Evolutionary conservation across 2,113 vertebrate species (phyloP).

Genomic region (Eira barbara): DNA sequence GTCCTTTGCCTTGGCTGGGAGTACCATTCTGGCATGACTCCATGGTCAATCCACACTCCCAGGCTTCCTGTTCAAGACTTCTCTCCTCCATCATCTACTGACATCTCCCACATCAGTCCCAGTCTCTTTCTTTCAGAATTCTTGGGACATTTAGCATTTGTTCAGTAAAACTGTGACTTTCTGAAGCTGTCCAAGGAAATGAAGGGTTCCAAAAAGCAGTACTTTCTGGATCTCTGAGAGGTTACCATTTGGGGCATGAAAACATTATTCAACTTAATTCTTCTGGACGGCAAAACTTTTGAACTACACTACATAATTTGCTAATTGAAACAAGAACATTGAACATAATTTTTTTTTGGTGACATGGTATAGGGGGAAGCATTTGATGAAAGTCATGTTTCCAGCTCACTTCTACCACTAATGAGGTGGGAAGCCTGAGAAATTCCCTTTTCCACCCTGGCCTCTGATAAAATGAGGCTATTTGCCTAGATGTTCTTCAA

Average conservation of each 20-base stretch:
- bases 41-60: rapidly evolving
- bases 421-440: neutral
- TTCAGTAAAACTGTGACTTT: neutral
- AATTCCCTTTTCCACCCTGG: neutral
- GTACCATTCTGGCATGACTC: neutral
- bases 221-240: neutral
- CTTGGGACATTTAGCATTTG: neutral
- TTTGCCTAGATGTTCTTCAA: neutral
- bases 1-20: neutral
- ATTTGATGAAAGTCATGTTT: neutral
- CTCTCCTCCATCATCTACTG: neutral
- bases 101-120: neutral
- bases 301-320: neutral
- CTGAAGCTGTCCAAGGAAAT: neutral
- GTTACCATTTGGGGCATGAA: neutral
- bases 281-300: neutral
- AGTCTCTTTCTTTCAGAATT: neutral
- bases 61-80: neutral
- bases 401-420: neutral
- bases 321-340: neutral
- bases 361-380: neutral
- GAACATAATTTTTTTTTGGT: neutral
- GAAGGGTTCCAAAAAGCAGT: neutral
- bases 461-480: neutral
- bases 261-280: slow-evolving; percentile 11